Evolutionary conservation across 2,113 vertebrate genomes (phyloP).

Genomic region (Bettongia penicillata): DNA sequence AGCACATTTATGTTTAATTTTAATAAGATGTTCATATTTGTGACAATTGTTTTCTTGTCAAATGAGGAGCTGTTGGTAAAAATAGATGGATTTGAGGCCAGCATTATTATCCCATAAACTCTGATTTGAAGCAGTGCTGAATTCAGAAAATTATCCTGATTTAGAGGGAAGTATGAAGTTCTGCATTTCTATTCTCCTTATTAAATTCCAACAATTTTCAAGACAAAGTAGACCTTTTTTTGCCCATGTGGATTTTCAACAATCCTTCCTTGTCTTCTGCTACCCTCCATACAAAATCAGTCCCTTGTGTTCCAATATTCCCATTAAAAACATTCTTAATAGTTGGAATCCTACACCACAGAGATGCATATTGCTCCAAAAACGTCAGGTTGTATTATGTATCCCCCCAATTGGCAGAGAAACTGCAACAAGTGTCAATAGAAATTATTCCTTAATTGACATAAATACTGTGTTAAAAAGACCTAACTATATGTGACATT

Average conservation of each 20-base stretch:
- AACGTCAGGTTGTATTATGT: conserved; percentile 58
- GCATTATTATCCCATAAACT: background rate
- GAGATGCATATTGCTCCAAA: conserved; percentile 26
- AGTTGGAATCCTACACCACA: conserved; percentile 4
- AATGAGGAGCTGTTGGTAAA: background rate
- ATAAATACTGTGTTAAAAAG: conserved; percentile 47
- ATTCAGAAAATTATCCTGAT: background rate
- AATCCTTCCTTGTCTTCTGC: background rate
- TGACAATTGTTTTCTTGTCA: conserved; percentile 52
- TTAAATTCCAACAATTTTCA: background rate
- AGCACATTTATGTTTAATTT: conserved; percentile 45
- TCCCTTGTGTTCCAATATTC: background rate
- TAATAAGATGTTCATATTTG: conserved; percentile 48
- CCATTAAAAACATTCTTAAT: conserved; percentile 44
- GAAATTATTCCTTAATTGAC: conserved; percentile 51
- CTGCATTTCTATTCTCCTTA: background rate
- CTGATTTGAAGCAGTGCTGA: background rate
- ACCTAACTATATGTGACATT: conserved; percentile 9
- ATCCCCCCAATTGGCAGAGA: conserved; percentile 64
- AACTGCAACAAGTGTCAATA: conserved; percentile 50
- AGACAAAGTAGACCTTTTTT: background rate
- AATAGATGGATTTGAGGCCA: background rate
- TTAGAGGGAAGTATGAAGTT: background rate
- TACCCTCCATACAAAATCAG: conserved; percentile 3
- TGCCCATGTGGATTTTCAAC: background rate